These are phyloP conservation scores for Belonocnema kinseyi DNA, from an alignment of 1,140 invertebrate species.

Conservation along the genomic window DNA sequence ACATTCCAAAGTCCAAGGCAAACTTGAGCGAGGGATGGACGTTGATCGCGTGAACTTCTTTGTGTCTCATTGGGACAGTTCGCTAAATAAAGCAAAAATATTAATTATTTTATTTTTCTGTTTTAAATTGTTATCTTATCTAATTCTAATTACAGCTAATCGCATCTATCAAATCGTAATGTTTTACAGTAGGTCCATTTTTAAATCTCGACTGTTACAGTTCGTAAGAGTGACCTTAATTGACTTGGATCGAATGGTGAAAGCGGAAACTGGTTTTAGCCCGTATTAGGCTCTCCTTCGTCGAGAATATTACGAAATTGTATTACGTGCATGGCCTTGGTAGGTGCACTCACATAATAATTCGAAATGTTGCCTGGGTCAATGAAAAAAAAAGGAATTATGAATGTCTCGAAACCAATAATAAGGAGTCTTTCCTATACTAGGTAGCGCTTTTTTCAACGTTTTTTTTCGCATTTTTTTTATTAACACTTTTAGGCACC, in stretches of 20 bases:
- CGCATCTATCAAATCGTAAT: conserved; percentile 18
- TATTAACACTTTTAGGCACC: no score
- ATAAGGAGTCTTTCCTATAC: no score
- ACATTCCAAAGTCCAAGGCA: conserved; percentile 87
- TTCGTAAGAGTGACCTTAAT: background rate
- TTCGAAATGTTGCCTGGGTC: conserved; percentile 5
- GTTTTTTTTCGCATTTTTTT: no score
- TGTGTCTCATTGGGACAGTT: conserved; percentile 89
- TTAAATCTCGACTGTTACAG: conserved; percentile 5
- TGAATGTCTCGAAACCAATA: no score
- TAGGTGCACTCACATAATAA: background rate
- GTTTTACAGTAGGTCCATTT: background rate
- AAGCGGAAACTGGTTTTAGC: conserved; percentile 31
- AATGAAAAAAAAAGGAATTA: conserved; percentile 4
- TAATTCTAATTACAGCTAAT: background rate
- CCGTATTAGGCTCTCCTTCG: background rate
- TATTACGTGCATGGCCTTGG: conserved; percentile 36
- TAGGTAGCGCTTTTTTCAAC: no score
- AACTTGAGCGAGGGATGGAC: conserved; percentile 86
- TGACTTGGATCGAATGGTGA: background rate
- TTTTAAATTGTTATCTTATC: conserved; percentile 10
- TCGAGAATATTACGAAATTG: conserved; percentile 33
- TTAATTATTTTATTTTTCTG: background rate
- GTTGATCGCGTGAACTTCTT: conserved; percentile 88
- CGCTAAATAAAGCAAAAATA: conserved; percentile 76